Percentiles rank a stretch among this genome's conserved stretches.
Evolutionary conservation across 2,797 vertebrate genomes (phyloP).

Genomic region (Pseudochirops corinnae): DNA sequence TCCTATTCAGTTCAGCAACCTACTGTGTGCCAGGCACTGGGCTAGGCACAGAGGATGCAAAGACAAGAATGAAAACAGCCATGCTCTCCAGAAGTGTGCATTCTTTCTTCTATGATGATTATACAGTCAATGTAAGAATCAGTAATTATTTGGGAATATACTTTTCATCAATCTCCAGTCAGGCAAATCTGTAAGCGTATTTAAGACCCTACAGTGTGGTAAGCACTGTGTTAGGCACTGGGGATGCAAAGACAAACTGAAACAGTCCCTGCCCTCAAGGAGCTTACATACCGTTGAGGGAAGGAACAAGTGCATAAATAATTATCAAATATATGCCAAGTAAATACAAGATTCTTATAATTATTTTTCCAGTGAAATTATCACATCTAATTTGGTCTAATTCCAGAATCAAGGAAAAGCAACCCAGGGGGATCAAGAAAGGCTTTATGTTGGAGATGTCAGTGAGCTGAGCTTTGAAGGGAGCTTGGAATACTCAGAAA

Average conservation of each 20-base stretch:
- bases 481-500: neutral
- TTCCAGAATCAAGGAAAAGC: neutral
- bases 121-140: neutral
- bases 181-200: neutral
- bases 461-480: neutral
- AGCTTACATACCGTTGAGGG: no score
- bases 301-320: neutral
- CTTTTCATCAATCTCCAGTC: neutral
- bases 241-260: neutral
- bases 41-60: neutral
- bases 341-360: neutral
- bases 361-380: neutral
- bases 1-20: neutral
- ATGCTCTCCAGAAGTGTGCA: accelerated
- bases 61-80: neutral
- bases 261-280: neutral
- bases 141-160: neutral
- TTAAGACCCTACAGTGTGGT: neutral
- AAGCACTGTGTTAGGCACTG: neutral
- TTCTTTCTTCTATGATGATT: neutral
- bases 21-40: neutral
- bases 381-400: neutral
- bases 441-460: neutral
- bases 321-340: neutral
- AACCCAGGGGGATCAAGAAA: neutral